Conservation (phyloP, 2,113 vertebrate species). For the Xyrauchen texanus region DNA sequence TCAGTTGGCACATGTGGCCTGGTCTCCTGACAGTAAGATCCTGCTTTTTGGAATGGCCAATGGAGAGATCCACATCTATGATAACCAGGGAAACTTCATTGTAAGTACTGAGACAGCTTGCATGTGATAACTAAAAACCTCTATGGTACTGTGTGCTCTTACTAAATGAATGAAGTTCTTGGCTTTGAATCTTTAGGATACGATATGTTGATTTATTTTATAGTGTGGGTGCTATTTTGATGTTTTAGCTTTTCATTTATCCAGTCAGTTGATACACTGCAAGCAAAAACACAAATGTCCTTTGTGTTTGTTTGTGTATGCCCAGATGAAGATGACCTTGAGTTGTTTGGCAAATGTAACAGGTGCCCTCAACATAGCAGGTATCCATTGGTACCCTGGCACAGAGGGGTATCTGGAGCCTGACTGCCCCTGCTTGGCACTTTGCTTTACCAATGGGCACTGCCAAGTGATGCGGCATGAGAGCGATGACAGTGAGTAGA, state of each 20-base stretch:
- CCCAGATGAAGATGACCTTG: conserved; percentile 92
- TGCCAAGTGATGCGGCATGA: conserved; percentile 96
- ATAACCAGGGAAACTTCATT: conserved; percentile 95
- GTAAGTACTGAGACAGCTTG: conserved; percentile 72
- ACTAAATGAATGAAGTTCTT: too few species aligned
- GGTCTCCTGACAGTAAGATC: conserved; percentile 93
- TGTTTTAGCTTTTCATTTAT: neutral
- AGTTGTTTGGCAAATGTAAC: conserved; percentile 84
- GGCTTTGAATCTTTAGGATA: too few species aligned
- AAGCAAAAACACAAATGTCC: neutral
- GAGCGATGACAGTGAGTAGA: conserved; percentile 88
- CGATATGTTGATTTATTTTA: too few species aligned
- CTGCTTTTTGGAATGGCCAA: conserved; percentile 96
- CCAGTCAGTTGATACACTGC: neutral
- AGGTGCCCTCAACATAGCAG: conserved; percentile 85
- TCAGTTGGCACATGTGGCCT: conserved; percentile 91
- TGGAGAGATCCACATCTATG: conserved; percentile 95
- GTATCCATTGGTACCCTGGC: conserved; percentile 95
- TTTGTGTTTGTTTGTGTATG: conserved; percentile 17
- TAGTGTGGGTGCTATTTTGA: neutral
- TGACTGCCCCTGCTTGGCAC: conserved; percentile 90
- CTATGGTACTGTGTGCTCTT: too few species aligned
- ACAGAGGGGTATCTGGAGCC: conserved; percentile 89
- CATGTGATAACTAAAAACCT: too few species aligned
- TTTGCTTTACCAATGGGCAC: conserved; percentile 93